Percentiles rank a stretch among this genome's conserved stretches.
phyloP scores from a whole-genome alignment of 2,113 vertebrate species.

The Triplophysa dalaica region DNA sequence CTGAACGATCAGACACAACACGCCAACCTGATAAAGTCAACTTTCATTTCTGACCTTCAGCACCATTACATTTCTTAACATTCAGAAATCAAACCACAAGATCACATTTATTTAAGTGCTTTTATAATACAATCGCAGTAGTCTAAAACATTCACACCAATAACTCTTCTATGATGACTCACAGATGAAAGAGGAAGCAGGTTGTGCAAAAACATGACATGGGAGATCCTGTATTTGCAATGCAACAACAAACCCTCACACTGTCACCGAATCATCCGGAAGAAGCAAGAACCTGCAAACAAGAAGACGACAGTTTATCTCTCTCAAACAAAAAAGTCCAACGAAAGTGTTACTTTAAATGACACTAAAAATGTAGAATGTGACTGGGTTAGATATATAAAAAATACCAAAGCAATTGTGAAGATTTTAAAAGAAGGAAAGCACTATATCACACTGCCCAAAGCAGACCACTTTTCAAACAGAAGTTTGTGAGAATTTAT shows the following conservation, averaged over 20 bases:
- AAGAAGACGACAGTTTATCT: no score
- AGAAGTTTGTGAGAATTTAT: no score
- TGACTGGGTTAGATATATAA: no score
- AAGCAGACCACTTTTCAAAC: no score
- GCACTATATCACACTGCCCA: no score
- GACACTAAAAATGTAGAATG: no score
- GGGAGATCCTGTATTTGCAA: neutral
- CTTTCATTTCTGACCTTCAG: neutral
- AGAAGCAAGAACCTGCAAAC: neutral
- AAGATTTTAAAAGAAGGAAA: no score
- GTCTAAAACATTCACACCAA: slow-evolving; percentile 16
- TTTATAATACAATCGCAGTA: slow-evolving; percentile 30
- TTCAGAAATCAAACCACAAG: neutral
- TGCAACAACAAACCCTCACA: neutral
- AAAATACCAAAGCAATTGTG: no score
- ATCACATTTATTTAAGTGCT: slow-evolving; percentile 45
- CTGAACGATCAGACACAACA: neutral
- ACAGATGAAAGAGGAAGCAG: slow-evolving; percentile 12
- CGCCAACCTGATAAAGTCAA: neutral
- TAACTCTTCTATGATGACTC: slow-evolving; percentile 5
- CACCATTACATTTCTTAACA: neutral
- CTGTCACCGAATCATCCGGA: neutral
- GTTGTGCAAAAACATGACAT: slow-evolving; percentile 35
- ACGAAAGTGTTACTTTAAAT: no score
- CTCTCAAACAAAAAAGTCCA: no score